These are phyloP conservation scores for Myripristis jacobus DNA, from an alignment of 2,797 vertebrate genomes.

Conservation along the genomic window DNA sequence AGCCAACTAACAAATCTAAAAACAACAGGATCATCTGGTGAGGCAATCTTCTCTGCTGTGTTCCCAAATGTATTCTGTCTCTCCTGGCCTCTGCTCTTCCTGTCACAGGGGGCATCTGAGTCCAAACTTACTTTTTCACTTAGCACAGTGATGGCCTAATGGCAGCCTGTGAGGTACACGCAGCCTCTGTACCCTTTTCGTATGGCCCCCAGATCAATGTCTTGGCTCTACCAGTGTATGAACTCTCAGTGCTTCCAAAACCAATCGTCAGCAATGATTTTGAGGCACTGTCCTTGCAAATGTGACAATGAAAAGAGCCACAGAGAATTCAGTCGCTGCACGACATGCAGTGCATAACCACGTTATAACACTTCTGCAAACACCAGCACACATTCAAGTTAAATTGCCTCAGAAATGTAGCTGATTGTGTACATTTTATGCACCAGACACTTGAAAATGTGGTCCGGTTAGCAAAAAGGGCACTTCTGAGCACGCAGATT, in stretches of 20 bases:
- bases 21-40: constrained; percentile 46
- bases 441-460: not conserved
- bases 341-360: not conserved
- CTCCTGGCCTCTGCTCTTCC: constrained; percentile 45
- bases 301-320: not conserved
- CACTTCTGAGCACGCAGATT: no score
- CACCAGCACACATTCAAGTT: not conserved
- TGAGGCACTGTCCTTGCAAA: constrained; percentile 27
- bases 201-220: constrained; percentile 66
- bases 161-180: constrained; percentile 51
- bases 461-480: not conserved
- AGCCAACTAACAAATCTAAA: constrained; percentile 17
- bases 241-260: constrained; percentile 28
- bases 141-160: constrained; percentile 51
- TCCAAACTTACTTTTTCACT: constrained; percentile 54
- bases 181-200: constrained; percentile 38
- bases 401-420: constrained; percentile 13
- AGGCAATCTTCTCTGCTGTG: constrained; percentile 18
- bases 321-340: not conserved
- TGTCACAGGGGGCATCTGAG: constrained; percentile 43
- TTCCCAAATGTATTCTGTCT: not conserved
- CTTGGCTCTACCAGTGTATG: constrained; percentile 29
- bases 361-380: not conserved
- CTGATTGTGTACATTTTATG: constrained; percentile 5
- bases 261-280: not conserved